Percentiles rank a stretch among this genome's conserved stretches.
phyloP scores from a whole-genome alignment of 2,797 vertebrate species.

The Lutjanus argentimaculatus region DNA sequence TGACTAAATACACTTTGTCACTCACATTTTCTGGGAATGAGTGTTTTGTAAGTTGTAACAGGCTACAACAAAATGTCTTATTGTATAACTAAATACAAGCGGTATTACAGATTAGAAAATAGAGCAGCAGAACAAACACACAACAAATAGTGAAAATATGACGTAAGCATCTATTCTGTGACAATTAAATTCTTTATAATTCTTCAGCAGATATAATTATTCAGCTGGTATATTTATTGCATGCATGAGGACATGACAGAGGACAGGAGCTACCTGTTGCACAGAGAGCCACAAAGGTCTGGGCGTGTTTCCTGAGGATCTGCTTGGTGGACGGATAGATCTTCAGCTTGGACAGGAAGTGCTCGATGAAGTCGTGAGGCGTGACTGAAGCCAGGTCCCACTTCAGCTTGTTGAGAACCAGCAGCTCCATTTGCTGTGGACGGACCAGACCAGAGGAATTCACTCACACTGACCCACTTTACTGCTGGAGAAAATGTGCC shows the following conservation, averaged over 20 bases:
- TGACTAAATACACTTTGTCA: too few species aligned
- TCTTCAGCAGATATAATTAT: too few species aligned
- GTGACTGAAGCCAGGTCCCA: conserved; percentile 98
- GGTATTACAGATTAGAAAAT: not conserved
- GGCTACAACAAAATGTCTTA: not conserved
- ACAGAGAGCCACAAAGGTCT: conserved; percentile 98
- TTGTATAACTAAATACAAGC: not conserved
- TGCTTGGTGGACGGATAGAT: conserved; percentile 93
- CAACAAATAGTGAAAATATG: too few species aligned
- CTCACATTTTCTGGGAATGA: not conserved
- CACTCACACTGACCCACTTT: conserved; percentile 33
- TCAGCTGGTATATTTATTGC: not conserved
- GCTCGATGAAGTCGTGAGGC: conserved; percentile 98
- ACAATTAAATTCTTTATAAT: too few species aligned
- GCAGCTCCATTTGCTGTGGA: conserved; percentile 96
- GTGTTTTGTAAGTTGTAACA: not conserved
- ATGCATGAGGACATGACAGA: not conserved
- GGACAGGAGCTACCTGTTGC: conserved; percentile 91
- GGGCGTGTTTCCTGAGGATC: conserved; percentile 97
- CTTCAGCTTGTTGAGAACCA: conserved; percentile 97
- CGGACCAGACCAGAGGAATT: conserved; percentile 61
- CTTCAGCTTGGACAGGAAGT: conserved; percentile 97
- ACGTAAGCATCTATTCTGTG: too few species aligned
- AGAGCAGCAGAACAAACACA: too few species aligned
- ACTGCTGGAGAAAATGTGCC: not conserved